These are phyloP conservation scores for Onthophagus sagittarius DNA, from an alignment of 2,888 invertebrate species.

Conservation along the genomic window DNA sequence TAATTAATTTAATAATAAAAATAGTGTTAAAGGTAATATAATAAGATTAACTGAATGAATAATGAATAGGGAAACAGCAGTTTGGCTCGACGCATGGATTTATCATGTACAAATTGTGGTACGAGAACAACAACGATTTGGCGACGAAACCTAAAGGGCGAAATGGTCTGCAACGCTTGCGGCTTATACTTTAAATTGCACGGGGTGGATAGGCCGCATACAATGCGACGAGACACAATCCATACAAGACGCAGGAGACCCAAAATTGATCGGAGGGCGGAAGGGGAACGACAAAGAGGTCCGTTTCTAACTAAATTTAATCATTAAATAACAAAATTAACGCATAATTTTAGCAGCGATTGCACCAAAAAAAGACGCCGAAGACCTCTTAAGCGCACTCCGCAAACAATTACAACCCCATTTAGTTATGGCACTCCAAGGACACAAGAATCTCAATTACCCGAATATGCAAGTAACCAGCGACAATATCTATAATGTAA, in stretches of 20 bases:
- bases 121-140: slow-evolving; percentile 98
- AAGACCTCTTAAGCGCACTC: slow-evolving; percentile 66
- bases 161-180: slow-evolving; percentile 99
- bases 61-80: slow-evolving; percentile 13
- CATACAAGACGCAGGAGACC: slow-evolving; percentile 89
- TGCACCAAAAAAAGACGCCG: slow-evolving; percentile 42
- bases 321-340: no score
- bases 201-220: slow-evolving; percentile 86
- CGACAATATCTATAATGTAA: slow-evolving; percentile 6
- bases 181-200: slow-evolving; percentile 97
- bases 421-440: slow-evolving; percentile 61
- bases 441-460: slow-evolving; percentile 50
- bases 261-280: slow-evolving; percentile 48
- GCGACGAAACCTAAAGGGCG: slow-evolving; percentile 92
- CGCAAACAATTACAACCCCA: slow-evolving; percentile 69
- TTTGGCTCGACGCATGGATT: slow-evolving; percentile 65
- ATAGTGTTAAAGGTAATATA: no score
- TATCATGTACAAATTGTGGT: slow-evolving; percentile 93
- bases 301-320: not conserved
- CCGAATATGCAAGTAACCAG: slow-evolving; percentile 29
- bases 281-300: slow-evolving; percentile 20
- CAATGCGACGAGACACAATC: slow-evolving; percentile 95
- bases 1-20: no score
- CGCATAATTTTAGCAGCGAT: slow-evolving; percentile 21
- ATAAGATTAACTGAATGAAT: not conserved